phyloP scores from a whole-genome alignment of 2,113 vertebrate species.

The Aptenodytes patagonicus region DNA sequence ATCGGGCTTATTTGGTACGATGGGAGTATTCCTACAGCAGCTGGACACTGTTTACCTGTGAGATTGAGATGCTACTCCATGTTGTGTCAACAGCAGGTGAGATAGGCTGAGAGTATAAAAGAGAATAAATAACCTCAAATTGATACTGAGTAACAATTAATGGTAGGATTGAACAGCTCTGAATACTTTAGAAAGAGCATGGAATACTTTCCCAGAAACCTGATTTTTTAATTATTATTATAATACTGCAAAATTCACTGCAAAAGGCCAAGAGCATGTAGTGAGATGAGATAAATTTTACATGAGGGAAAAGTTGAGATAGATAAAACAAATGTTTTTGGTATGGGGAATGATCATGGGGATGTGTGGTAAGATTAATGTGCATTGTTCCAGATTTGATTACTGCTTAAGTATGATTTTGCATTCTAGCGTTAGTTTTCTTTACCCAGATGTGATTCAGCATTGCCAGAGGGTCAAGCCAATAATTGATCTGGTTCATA shows the following conservation, averaged over 20 bases:
- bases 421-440: background rate
- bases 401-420: background rate
- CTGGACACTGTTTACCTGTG: constrained; percentile 97
- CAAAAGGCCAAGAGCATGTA: background rate
- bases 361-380: background rate
- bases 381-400: background rate
- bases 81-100: constrained; percentile 97
- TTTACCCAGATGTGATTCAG: constrained; percentile 85
- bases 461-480: constrained; percentile 94
- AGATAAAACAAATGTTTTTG: background rate
- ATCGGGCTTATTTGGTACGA: constrained; percentile 85
- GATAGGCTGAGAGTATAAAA: background rate
- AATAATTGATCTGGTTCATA: constrained; percentile 93
- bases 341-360: background rate
- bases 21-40: constrained; percentile 96
- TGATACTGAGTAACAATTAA: background rate
- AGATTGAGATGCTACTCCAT: constrained; percentile 97
- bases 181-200: background rate
- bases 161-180: background rate
- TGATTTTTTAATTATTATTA: background rate
- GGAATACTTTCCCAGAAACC: background rate
- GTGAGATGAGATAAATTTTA: background rate
- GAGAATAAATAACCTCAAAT: background rate
- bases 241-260: background rate
- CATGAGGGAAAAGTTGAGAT: background rate